A percentile compares a stretch with the other conserved stretches of the same genome.
Conservation (phyloP, 2,797 vertebrate species). For the Huso huso region DNA sequence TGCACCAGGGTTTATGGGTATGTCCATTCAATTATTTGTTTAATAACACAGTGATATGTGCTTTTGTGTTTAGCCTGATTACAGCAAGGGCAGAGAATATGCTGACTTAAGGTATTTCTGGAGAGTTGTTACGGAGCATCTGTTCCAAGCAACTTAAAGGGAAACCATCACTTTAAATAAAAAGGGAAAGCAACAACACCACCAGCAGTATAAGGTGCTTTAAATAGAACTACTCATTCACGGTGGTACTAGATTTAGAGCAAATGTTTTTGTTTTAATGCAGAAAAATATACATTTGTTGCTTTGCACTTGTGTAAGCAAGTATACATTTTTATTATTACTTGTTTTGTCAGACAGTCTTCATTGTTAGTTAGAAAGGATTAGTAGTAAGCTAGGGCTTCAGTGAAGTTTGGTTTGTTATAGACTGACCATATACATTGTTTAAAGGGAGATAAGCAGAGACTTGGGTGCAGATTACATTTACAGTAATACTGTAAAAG, state of each 20-base stretch:
- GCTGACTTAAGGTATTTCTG: constrained; percentile 17
- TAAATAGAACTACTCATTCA: not conserved
- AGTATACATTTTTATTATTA: not conserved
- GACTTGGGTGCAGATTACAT: not conserved
- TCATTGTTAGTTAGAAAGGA: not conserved
- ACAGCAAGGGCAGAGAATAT: constrained; percentile 14
- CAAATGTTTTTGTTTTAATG: constrained; percentile 14
- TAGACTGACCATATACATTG: not conserved
- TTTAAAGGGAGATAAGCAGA: not conserved
- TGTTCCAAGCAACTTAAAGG: constrained; percentile 56
- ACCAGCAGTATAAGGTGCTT: constrained; percentile 38
- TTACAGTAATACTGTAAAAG: not conserved
- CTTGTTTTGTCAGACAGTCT: not conserved
- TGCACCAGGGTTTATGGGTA: constrained; percentile 69
- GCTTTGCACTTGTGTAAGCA: not conserved
- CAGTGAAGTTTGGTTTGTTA: not conserved
- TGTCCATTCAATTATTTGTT: constrained; percentile 66
- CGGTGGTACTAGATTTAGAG: constrained; percentile 18
- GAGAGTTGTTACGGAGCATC: constrained; percentile 34
- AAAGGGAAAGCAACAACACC: constrained; percentile 30
- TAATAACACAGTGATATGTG: constrained; percentile 39
- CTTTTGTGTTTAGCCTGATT: constrained; percentile 14
- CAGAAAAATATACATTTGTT: constrained; percentile 6
- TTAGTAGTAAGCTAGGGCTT: not conserved
- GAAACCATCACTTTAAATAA: constrained; percentile 57